These are phyloP conservation scores for Encarsia formosa DNA, from an alignment of 2,888 invertebrate species.

Conservation along the genomic window DNA sequence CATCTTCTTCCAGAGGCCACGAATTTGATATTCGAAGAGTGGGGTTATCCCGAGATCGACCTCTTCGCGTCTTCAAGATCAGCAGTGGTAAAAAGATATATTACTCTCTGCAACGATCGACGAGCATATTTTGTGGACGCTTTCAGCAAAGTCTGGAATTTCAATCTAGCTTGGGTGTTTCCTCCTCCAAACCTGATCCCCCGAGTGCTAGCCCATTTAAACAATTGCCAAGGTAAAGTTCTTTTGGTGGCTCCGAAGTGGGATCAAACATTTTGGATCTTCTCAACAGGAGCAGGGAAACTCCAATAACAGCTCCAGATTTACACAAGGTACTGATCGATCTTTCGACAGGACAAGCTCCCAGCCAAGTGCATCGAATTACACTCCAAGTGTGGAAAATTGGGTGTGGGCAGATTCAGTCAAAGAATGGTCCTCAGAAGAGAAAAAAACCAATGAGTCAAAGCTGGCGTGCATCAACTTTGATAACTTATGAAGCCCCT, in stretches of 20 bases:
- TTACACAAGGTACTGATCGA: slow-evolving; percentile 20
- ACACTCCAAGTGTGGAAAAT: too few relatives aligned
- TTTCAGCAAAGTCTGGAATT: slow-evolving; percentile 24
- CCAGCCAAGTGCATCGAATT: slow-evolving; percentile 21
- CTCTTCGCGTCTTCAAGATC: slow-evolving; percentile 25
- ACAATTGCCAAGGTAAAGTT: slow-evolving; percentile 14
- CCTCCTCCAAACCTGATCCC: too few relatives aligned
- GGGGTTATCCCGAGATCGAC: slow-evolving; percentile 26
- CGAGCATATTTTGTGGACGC: slow-evolving; percentile 26
- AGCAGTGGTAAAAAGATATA: slow-evolving; percentile 21
- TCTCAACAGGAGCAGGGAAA: slow-evolving; percentile 4
- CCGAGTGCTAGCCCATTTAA: slow-evolving; percentile 22
- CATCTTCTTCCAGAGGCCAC: slow-evolving; percentile 22
- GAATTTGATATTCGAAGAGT: slow-evolving; percentile 23
- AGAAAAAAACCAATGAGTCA: slow-evolving; percentile 13
- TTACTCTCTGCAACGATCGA: too few relatives aligned
- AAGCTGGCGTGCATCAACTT: slow-evolving; percentile 27
- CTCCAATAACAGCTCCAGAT: slow-evolving; percentile 14
- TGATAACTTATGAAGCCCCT: slow-evolving; percentile 27
- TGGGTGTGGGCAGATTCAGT: too few relatives aligned
- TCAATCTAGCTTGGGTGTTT: slow-evolving; percentile 21
- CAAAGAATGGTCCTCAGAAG: slow-evolving; percentile 8
- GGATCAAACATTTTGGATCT: too few relatives aligned
- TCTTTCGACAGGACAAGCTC: too few relatives aligned
- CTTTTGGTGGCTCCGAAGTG: slow-evolving; percentile 21